phyloP scores from a whole-genome alignment of 2,888 invertebrate genomes.

The Drosophila anceps region DNA sequence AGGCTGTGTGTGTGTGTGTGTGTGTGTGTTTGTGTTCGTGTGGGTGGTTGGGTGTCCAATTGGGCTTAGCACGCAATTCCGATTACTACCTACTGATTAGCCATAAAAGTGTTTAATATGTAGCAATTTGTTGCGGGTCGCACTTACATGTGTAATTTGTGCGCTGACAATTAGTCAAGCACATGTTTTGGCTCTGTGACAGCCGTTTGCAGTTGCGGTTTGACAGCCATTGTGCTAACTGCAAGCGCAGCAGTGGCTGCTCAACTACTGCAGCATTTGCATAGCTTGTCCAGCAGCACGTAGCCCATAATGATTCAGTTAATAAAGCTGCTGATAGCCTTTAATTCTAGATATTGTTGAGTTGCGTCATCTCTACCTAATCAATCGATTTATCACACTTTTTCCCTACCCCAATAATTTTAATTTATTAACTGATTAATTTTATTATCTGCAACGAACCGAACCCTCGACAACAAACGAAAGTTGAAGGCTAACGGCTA shows the following conservation, averaged over 20 bases:
- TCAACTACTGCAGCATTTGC: conserved; percentile 25
- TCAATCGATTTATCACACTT: not conserved
- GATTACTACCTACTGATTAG: conserved; percentile 16
- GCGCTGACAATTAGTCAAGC: conserved; percentile 30
- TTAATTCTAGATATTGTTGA: not conserved
- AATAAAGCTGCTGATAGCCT: not conserved
- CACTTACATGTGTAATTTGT: conserved; percentile 9
- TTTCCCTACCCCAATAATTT: conserved; percentile 29
- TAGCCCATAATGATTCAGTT: conserved; percentile 19
- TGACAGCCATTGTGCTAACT: not conserved
- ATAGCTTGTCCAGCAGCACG: conserved; percentile 26
- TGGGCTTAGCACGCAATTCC: conserved; percentile 18
- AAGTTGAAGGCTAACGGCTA: not conserved
- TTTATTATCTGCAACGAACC: not conserved
- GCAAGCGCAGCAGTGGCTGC: conserved; percentile 20
- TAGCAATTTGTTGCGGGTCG: conserved; percentile 33
- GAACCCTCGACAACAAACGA: not conserved
- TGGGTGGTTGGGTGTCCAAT: not conserved
- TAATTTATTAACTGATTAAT: conserved; percentile 5
- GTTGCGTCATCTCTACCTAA: not conserved
- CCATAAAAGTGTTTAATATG: conserved; percentile 26
- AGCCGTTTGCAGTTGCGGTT: conserved; percentile 23
- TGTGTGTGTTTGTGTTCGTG: not conserved
- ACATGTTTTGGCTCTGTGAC: conserved; percentile 11
- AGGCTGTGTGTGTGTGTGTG: not conserved